Evolutionary conservation across 2,113 vertebrate species (phyloP), one percentile per base, ranked within the genome.

Genomic region (Cariama cristata): DNA sequence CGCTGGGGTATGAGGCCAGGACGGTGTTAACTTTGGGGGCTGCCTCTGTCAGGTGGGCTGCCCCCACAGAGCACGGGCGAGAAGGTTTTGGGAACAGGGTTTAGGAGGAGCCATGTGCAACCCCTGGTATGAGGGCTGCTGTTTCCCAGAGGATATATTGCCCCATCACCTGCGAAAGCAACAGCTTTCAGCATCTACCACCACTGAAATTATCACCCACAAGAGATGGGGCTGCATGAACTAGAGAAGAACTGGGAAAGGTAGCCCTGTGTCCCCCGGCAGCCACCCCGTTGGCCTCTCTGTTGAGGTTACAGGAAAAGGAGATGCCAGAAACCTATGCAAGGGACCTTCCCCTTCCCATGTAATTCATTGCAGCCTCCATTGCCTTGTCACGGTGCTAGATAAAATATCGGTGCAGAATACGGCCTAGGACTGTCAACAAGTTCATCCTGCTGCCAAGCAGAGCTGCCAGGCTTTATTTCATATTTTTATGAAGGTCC

Each of bases 391-490:
- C 58, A 64, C 0, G 3, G 53, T 8, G n/a, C 35, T 72, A 89
- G 38, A 15, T 8, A 55, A 24, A 35, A 14, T 28, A 44, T 27
- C 5, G 8, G 50, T 44, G 55, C 45, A 79, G n/a, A 84, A 76
- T 5, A 63, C 2, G 8, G 44, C 62, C 63, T 30, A 32, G 18
- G 15, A 66, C 9, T 14, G 19, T n/a, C 79, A 75, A 24, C 18
- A 64, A 59, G 49, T 45, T 68, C 69, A 71, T 59, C 66, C 64
- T 68, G 47, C 58, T 72, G 62, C 52, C 0, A 0, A 50, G 69
- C 47, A 96, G 52, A 79, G 58, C 64, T 87, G 56, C 58, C 27
- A 18, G 60, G 32, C 38, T 86, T 84, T 55, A 92, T 20, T 95
- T 83, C 28, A 11, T 49, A 59, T 32, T 71, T 42, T 73, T 58